Base-by-base conservation (phyloP, 2,888 invertebrate genomes). In the Hedya salicella region DNA sequence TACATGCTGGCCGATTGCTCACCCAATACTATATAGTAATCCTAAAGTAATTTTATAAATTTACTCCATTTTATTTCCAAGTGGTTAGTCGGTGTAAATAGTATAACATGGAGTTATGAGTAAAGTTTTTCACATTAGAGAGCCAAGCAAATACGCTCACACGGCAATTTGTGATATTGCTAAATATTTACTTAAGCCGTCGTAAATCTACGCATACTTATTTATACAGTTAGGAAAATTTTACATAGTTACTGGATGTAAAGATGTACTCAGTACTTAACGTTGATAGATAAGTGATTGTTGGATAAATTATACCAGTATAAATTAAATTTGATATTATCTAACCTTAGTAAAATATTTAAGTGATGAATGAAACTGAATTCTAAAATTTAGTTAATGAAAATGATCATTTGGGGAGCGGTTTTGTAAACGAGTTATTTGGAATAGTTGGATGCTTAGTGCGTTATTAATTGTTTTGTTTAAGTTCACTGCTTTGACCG, bases 121-220 rank as follows among this genome's bases (percentile, higher is more conserved):
- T 57, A 4, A 46, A 46, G 3, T 49, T 39, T 46, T 49, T 49
- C 39, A 21, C 14, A 19, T 21, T 56, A 16, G 30, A 63, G 56
- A 65, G 46, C 59, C n/a, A 69, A 66, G 74, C 25, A 56, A 74
- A 71, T 69, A 69, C 78, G 82, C 80, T 81, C 80, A 77, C 71
- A 75, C 40, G 81, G 81, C 82, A 76, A 63, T 82, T 81, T 85
- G 85, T 85, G 85, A 85, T 85, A 85, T 79, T 73, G 85, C 84
- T 84, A 81, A 74, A 74, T 75, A 71, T 62, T 65, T 69, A 69
- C 52, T n/a, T 48, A 44, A 44, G 52, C 44, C 36, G 16, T 6
- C 40, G 21, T 62, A 54, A 46, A 39, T 32, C 32, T 57, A 46
- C 17, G 17, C n/a, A 32, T 46, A 57, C 16, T 30, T 56, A 57